phyloP scores from a whole-genome alignment of 2,797 vertebrate species.

The Carduelis carduelis region DNA sequence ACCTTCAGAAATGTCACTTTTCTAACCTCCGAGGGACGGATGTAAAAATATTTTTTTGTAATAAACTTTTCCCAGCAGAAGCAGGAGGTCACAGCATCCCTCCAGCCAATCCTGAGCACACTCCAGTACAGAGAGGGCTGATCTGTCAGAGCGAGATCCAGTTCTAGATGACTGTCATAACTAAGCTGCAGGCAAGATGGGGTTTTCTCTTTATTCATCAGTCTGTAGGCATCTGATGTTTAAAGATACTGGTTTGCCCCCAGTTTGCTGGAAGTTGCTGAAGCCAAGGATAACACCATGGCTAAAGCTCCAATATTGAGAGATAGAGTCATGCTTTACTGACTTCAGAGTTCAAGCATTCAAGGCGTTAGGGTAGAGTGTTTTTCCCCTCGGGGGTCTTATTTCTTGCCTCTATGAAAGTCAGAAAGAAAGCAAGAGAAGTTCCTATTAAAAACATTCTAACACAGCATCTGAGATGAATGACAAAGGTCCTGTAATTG shows the following conservation, averaged over 20 bases:
- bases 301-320: conserved; percentile 32
- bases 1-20: neutral
- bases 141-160: neutral
- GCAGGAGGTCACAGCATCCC: neutral
- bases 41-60: neutral
- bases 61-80: neutral
- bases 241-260: conserved; percentile 21
- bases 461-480: conserved; percentile 5
- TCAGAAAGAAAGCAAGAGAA: conserved; percentile 40
- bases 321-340: conserved; percentile 15
- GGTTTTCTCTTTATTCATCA: neutral
- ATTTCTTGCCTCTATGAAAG: conserved; percentile 25
- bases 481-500: conserved; percentile 35
- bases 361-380: neutral
- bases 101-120: neutral
- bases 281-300: conserved; percentile 46
- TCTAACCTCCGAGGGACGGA: neutral
- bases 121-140: neutral
- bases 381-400: conserved; percentile 10
- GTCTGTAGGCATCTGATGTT: neutral
- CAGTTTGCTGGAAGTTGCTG: neutral
- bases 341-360: conserved; percentile 56
- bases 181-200: neutral
- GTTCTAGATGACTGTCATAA: neutral
- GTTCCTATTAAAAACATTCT: conserved; percentile 38